These are phyloP conservation scores for Aldabrachelys gigantea DNA, from an alignment of 2,113 vertebrate species.

Conservation along the genomic window DNA sequence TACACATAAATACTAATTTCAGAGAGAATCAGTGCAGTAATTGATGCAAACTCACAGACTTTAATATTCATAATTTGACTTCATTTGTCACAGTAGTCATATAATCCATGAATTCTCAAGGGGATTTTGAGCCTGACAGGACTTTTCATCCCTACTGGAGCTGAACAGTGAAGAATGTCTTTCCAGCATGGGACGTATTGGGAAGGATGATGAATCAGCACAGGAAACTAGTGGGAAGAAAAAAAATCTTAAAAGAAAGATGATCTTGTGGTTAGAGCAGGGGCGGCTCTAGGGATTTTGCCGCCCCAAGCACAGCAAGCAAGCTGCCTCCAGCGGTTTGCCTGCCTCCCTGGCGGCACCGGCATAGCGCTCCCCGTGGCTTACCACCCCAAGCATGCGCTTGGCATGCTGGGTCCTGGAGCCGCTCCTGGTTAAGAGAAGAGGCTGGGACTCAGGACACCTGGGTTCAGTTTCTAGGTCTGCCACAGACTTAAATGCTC, in stretches of 20 bases:
- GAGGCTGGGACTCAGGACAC: neutral
- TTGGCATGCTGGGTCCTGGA: no score
- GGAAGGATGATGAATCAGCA: neutral
- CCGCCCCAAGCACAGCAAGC: no score
- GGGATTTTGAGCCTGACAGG: neutral
- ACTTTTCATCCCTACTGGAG: neutral
- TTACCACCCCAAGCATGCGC: no score
- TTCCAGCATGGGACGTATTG: neutral
- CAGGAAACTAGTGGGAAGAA: neutral
- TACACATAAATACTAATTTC: neutral
- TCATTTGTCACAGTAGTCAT: neutral
- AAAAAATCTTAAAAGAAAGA: neutral
- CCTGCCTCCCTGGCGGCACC: no score
- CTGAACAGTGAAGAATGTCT: neutral
- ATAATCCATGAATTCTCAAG: neutral
- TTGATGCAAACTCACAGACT: neutral
- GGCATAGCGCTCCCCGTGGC: no score
- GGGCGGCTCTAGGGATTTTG: no score
- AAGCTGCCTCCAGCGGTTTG: no score
- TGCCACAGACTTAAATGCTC: neutral
- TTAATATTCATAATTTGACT: neutral
- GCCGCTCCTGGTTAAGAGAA: neutral
- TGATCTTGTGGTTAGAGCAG: accelerated
- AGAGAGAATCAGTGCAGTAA: neutral
- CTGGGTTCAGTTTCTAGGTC: accelerated